Percentiles rank a stretch among this genome's conserved stretches.
phyloP scores from a whole-genome alignment of 2,797 vertebrate species.

The Cygnus olor region DNA sequence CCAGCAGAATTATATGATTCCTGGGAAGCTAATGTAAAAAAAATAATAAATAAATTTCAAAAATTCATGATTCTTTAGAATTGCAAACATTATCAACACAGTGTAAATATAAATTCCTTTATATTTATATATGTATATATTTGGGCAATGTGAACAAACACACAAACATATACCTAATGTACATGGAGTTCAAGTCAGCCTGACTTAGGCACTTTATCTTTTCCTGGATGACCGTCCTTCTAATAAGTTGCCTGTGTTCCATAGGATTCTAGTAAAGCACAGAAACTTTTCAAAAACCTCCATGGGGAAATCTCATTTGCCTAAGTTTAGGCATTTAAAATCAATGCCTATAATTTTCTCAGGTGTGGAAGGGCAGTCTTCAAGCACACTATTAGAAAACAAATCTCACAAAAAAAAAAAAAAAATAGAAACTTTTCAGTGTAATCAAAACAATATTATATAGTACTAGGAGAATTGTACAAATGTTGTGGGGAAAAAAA shows the following conservation, averaged over 20 bases:
- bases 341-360: background rate
- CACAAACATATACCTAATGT: background rate
- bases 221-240: background rate
- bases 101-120: fast-evolving
- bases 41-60: background rate
- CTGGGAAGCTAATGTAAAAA: background rate
- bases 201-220: background rate
- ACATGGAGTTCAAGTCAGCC: background rate
- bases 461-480: background rate
- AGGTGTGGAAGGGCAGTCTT: background rate
- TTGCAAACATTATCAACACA: background rate
- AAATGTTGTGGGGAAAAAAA: background rate
- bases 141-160: background rate
- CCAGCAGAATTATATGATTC: background rate
- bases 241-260: background rate
- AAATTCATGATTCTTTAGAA: background rate
- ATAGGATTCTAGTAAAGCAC: background rate
- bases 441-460: background rate
- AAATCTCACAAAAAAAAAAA: background rate
- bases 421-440: background rate
- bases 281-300: background rate
- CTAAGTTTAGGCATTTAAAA: background rate
- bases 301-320: background rate
- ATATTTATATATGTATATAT: background rate
- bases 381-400: background rate